These are phyloP conservation scores for Cranoglanis bouderius DNA, from an alignment of 2,113 vertebrate species.

Conservation along the genomic window DNA sequence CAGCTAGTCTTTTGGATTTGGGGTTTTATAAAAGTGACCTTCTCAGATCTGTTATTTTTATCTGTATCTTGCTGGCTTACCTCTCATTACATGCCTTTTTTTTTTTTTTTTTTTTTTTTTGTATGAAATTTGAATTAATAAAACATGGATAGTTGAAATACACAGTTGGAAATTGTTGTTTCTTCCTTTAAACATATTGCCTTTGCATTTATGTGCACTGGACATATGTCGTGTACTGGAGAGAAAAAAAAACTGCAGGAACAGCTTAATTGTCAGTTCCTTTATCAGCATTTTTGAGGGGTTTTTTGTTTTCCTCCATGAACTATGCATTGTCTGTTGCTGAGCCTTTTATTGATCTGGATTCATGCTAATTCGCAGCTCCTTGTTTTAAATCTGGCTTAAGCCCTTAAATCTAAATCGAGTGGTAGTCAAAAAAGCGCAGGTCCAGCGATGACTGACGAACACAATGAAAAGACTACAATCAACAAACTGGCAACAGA, in stretches of 20 bases:
- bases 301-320: neutral
- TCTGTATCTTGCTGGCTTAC: conserved; percentile 75
- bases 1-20: conserved; percentile 59
- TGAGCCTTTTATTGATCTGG: neutral
- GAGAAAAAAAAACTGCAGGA: neutral
- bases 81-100: conserved; percentile 74
- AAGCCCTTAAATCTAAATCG: neutral
- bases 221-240: neutral
- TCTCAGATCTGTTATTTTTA: conserved; percentile 71
- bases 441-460: neutral
- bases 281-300: neutral
- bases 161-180: neutral
- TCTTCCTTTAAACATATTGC: neutral
- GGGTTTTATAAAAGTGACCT: conserved; percentile 83
- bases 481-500: neutral
- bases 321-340: neutral
- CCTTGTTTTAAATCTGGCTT: neutral
- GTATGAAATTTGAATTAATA: conserved; percentile 70
- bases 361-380: neutral
- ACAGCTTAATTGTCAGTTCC: neutral
- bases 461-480: neutral
- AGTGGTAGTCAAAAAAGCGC: neutral
- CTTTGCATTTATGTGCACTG: neutral
- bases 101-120: conserved; percentile 57
- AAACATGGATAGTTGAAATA: conserved; percentile 48